Base-by-base conservation (phyloP, 2,797 vertebrate species). In the Spondyliosoma cantharus region DNA sequence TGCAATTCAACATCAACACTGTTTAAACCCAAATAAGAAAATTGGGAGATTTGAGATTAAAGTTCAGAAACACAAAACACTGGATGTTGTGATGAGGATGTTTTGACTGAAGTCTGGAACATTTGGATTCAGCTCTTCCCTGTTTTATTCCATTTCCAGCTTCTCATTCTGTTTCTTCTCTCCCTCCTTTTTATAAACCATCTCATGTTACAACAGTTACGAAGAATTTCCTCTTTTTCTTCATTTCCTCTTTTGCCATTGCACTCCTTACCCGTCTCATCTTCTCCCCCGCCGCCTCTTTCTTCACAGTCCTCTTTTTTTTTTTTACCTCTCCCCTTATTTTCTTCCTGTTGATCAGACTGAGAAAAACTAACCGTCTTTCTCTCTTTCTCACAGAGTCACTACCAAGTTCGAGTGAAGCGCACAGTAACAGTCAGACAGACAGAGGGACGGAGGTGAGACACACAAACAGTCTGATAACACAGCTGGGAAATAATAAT, bases 391-490 rank as follows among this genome's bases (percentile, higher is more conserved):
- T 37, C 37, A 37, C 13, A 92, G 91, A 87, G 0, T 81, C 81
- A 0, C 2, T 29, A 0, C 25, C 76, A 0, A 74, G 48, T 25
- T 49, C 4, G 2, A 69, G n/a, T 59, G 83, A 89, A 52, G 2
- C 71, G 0, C 58, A 59, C 9, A 74, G 71, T 29, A 57, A 57
- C 69, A 86, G 58, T 53, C 86, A 76, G 65, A 29, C 75, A 6
- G 87, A 77, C 16, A 42, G 62, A 46, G 48, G 42, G 32, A 72
- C 87, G 0, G 85, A 89, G 91, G 93, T 94, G 17, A 88, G 66
- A 56, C 15, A 12, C 13, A 12, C 7, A 0, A 19, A 49, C 46
- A 25, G 42, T 16, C 60, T 24, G 3, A 24, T 25, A 25, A 73
- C 1, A 27, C 22, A 32, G 1, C 2, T 1, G 16, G 37, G 37